A percentile compares a stretch with the other conserved stretches of the same genome.
phyloP scores from a whole-genome alignment of 2,113 vertebrate species.

The Corythornis cristatus region DNA sequence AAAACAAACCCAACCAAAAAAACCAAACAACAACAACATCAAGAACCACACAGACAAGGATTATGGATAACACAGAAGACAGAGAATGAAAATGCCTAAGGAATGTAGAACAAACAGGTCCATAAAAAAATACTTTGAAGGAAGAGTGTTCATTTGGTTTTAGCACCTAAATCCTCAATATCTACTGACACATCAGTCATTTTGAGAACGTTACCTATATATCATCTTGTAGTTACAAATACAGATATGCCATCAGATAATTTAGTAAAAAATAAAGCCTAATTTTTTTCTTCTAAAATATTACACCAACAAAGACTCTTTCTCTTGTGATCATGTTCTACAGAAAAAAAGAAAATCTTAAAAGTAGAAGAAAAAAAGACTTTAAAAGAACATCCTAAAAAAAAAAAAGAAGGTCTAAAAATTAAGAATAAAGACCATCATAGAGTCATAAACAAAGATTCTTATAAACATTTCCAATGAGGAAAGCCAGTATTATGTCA shows the following conservation, averaged over 20 bases:
- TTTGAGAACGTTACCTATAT: background rate
- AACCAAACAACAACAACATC: background rate
- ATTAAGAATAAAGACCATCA: background rate
- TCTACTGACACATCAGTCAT: background rate
- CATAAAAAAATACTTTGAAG: background rate
- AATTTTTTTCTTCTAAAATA: background rate
- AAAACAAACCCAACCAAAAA: background rate
- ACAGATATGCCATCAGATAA: background rate
- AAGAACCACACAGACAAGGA: no score
- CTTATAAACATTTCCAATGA: background rate
- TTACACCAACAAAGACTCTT: background rate
- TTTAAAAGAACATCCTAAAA: background rate
- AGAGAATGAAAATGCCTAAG: background rate
- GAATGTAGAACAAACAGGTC: background rate
- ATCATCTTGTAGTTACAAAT: background rate
- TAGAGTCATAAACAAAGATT: background rate
- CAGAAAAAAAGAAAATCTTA: background rate
- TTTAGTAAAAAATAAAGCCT: background rate
- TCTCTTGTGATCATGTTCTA: background rate
- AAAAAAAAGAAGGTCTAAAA: background rate
- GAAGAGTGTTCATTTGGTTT: background rate
- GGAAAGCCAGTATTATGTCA: background rate
- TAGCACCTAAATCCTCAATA: background rate
- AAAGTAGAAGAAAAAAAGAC: background rate
- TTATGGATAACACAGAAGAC: background rate